Base-by-base conservation (phyloP, 2,113 vertebrate species). In the Sarotherodon lohbergeri region DNA sequence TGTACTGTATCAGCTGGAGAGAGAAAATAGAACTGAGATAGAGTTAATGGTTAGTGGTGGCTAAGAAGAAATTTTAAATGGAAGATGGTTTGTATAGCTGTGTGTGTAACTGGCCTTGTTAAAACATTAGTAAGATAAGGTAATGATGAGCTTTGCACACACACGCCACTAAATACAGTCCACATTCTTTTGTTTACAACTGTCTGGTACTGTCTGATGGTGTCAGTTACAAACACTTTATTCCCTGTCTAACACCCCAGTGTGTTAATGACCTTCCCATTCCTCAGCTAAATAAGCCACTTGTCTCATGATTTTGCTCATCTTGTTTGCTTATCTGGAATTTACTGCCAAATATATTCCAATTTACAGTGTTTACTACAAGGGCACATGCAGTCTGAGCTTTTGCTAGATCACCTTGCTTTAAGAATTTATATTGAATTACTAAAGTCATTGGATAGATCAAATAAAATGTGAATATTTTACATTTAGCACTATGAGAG, bases 171-270 rank as follows among this genome's bases (percentile, higher is more conserved):
- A 90, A 90, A 88, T 90, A 79, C 66, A 85, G 89, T 83, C 52
- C 61, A 90, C 85, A 92, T 92, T 93, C 85, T 90, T 89, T 87
- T 76, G 41, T 92, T 91, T 95, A 91, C 93, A 94, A 95, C 91
- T 91, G 93, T 93, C 93, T 94, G 86, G 88, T 91, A 61, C 85
- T 81, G 86, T 93, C 89, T 93, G 68, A 84, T 82, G 94, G 93
- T 94, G 82, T 96, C 93, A 79, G 84, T 95, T 95, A 92, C 95
- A 90, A 84, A 94, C 91, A 91, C 88, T 95, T 94, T 93, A 95
- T 95, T 94, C 93, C 82, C 93, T 93, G 76, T 89, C 92, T 86
- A 93, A 91, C 90, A 91, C 94, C 83, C 32, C 11, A 22, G 48
- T 90, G 91, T 95, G 92, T 91, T 94, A 93, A 95, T 92, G 88